Base-by-base conservation (phyloP, 2,888 invertebrate genomes). In the Agriopis marginaria region DNA sequence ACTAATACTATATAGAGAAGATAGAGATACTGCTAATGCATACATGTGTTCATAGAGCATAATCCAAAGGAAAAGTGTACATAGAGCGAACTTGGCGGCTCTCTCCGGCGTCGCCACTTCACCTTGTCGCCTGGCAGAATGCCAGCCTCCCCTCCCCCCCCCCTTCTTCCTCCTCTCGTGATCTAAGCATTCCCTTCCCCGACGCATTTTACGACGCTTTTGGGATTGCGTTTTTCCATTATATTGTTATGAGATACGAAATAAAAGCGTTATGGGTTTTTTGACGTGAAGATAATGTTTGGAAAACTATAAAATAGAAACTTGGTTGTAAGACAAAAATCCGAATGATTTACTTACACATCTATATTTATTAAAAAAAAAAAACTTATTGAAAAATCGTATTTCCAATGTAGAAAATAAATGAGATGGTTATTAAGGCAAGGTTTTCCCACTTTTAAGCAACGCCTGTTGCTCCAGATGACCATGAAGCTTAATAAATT, bases 101-200 rank as follows among this genome's bases (percentile, higher is more conserved):
- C 91, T 92, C 92, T 88, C 89, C 91, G 91, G 87, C 92, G 90
- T 88, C 90, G 81, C 81, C 84, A 89, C 91, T 92, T 92, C 89
- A 92, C 90, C 91, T 90, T 89, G 91, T 85, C 89, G 86, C 72
- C 87, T 92, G 93, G 92, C 92, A 66, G 69, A 61, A 71, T 80
- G 91, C 92, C 92, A 92, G 82, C 81, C 75, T 78, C 17, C 17
- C 17, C 17, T 23, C 2, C 17, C 17, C n/a, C 84, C 80, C 72
- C 68, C 54, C 45, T 53, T n/a, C 61, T 63, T 51, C 53, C 40
- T 14, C 51, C 51, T 42, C 75, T 68, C 70, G 39, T 61, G 71
- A 54, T 72, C 59, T 65, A 63, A 53, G 62, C 67, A 68, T 75
- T 45, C 65, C 65, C 50, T 65, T 32, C 59, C 62, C 53, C 58